Conservation (phyloP, 2,797 vertebrate species). For the Dendrocincla tyrannina region DNA sequence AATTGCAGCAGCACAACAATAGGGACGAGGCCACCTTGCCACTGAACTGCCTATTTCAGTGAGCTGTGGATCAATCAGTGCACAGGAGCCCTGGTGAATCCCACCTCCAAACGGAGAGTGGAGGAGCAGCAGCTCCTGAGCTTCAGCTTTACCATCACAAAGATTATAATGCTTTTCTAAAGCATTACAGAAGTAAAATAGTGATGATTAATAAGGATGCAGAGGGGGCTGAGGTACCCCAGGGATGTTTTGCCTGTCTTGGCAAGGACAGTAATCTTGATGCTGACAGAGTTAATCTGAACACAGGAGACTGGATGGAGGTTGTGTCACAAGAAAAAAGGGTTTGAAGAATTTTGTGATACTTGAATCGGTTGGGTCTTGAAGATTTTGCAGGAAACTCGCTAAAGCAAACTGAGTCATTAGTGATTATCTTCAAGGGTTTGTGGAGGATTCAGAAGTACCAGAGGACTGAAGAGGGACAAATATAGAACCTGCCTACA, state of each 20-base stretch:
- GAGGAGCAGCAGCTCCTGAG: background rate
- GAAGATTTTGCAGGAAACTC: slow-evolving; percentile 27
- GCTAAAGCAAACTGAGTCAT: slow-evolving; percentile 38
- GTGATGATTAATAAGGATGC: background rate
- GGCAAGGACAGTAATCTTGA: background rate
- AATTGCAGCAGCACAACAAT: background rate
- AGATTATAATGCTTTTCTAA: background rate
- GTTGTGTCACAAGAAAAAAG: background rate
- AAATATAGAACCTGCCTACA: slow-evolving; percentile 31
- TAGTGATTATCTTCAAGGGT: slow-evolving; percentile 44
- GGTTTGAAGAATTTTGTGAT: background rate
- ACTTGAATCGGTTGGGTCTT: background rate
- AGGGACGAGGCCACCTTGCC: background rate
- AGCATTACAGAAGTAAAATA: background rate
- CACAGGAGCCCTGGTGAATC: background rate
- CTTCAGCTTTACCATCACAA: background rate
- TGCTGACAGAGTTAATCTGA: background rate
- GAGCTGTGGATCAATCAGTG: background rate
- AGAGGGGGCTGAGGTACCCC: background rate
- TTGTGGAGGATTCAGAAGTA: slow-evolving; percentile 34
- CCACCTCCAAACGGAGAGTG: background rate
- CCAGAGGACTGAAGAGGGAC: slow-evolving; percentile 4
- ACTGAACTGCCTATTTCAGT: background rate
- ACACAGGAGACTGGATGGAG: background rate
- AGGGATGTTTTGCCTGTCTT: background rate